Conservation (phyloP, 2,888 invertebrate genomes). For the Unio pictorum region DNA sequence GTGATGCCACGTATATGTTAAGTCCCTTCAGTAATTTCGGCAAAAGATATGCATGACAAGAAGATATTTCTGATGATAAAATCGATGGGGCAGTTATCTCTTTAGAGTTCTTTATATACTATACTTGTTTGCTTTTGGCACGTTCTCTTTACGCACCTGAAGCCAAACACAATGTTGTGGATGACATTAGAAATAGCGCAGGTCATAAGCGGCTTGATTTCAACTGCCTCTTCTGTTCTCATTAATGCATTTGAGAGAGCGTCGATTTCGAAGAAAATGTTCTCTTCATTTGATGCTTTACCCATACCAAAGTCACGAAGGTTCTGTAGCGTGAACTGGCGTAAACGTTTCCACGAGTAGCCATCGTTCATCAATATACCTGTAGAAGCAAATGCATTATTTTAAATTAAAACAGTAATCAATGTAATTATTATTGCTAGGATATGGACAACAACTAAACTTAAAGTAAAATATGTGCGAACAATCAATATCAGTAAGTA, state of each 20-base stretch:
- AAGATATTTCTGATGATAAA: too few relatives aligned
- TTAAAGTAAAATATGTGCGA: too few relatives aligned
- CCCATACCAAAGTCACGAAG: conserved; percentile 47
- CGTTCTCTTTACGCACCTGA: conserved; percentile 23
- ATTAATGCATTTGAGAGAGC: conserved; percentile 21
- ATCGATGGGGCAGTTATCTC: too few relatives aligned
- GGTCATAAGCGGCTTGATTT: conserved; percentile 3
- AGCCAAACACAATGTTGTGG: conserved; percentile 40
- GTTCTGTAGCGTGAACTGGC: conserved; percentile 26
- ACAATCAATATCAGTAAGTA: too few relatives aligned
- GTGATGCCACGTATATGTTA: too few relatives aligned
- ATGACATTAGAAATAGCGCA: conserved; percentile 35
- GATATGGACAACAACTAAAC: too few relatives aligned
- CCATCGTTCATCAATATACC: conserved; percentile 33
- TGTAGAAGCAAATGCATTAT: conserved; percentile 6
- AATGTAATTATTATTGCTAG: too few relatives aligned
- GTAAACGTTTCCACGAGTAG: conserved; percentile 27
- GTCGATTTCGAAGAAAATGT: conserved; percentile 29
- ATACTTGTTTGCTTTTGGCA: too few relatives aligned
- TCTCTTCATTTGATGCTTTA: conserved; percentile 37
- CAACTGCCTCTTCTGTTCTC: conserved; percentile 9
- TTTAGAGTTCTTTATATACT: too few relatives aligned
- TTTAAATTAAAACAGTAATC: not conserved
- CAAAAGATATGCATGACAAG: too few relatives aligned
- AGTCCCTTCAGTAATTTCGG: too few relatives aligned